Evolutionary conservation across 2,888 invertebrate genomes (phyloP).

Genomic region (Reticulitermes lucifugus): DNA sequence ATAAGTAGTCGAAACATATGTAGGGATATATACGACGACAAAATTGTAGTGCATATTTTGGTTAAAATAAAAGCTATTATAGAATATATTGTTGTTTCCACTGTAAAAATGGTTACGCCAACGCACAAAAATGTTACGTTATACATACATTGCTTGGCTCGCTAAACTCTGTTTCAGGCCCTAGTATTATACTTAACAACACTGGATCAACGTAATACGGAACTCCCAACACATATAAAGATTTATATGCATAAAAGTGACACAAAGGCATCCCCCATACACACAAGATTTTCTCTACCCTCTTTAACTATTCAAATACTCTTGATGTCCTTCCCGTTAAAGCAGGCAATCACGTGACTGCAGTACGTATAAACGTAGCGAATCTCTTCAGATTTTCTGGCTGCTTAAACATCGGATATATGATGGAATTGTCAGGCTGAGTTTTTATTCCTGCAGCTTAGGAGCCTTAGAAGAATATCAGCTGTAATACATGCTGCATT

Average conservation of each 20-base stretch:
- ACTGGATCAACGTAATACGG: neutral
- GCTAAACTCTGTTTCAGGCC: too few species aligned
- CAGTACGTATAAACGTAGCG: constrained; percentile 1
- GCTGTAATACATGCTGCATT: neutral
- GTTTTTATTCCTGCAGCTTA: neutral
- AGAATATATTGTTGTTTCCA: too few species aligned
- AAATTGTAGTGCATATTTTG: too few species aligned
- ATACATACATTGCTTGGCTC: too few species aligned
- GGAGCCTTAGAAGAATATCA: constrained; percentile 7
- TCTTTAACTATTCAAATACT: constrained; percentile 39
- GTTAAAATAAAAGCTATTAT: too few species aligned
- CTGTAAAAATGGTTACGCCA: too few species aligned
- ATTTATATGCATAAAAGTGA: constrained; percentile 1
- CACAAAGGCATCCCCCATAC: neutral
- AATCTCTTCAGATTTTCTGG: constrained; percentile 35
- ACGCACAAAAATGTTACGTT: too few species aligned
- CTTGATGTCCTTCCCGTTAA: constrained; percentile 27
- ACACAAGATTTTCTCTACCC: constrained; percentile 1
- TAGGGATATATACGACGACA: too few species aligned
- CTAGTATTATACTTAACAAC: too few species aligned
- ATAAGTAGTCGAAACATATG: too few species aligned
- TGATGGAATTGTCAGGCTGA: constrained; percentile 36
- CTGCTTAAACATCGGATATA: constrained; percentile 38
- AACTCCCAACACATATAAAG: neutral
- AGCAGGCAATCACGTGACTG: constrained; percentile 10